A percentile compares a stretch with the other conserved stretches of the same genome.
Conservation (phyloP, 2,113 vertebrate genomes). For the Menura novaehollandiae region DNA sequence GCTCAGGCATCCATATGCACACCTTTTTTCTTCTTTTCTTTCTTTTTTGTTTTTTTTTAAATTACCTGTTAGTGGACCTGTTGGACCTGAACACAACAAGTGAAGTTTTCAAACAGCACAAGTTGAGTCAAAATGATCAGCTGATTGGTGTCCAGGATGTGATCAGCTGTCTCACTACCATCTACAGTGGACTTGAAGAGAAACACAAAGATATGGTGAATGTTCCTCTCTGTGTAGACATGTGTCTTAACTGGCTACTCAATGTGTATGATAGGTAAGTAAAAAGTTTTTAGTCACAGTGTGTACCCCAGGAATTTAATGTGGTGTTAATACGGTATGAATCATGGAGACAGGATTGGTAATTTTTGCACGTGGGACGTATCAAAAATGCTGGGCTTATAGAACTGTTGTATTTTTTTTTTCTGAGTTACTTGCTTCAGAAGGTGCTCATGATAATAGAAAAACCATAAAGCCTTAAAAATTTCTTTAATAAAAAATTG, state of each 20-base stretch:
- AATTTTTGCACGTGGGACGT: background rate
- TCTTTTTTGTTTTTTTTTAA: background rate
- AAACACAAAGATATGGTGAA: conserved; percentile 94
- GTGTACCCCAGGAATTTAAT: background rate
- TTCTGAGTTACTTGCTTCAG: background rate
- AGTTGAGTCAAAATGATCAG: conserved; percentile 86
- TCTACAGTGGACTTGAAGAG: conserved; percentile 92
- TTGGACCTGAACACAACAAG: conserved; percentile 90
- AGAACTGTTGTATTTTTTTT: background rate
- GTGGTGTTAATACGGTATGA: background rate
- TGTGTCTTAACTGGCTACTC: conserved; percentile 98
- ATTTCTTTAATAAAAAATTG: background rate
- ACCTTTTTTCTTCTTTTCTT: background rate
- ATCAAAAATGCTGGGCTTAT: background rate
- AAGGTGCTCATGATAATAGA: background rate
- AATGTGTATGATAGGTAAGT: conserved; percentile 97
- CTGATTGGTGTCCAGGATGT: conserved; percentile 89
- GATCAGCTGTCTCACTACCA: conserved; percentile 90
- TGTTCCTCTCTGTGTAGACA: conserved; percentile 93
- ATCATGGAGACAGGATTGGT: background rate
- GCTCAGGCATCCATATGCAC: background rate
- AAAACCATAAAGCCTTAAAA: background rate
- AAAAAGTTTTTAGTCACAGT: background rate
- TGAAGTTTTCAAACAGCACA: conserved; percentile 89
- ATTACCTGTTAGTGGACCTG: conserved; percentile 84